A percentile compares a stretch with the other conserved stretches of the same genome.
These are phyloP conservation scores for Gryllus longicercus DNA, from an alignment of 2,888 invertebrate species.

Conservation along the genomic window DNA sequence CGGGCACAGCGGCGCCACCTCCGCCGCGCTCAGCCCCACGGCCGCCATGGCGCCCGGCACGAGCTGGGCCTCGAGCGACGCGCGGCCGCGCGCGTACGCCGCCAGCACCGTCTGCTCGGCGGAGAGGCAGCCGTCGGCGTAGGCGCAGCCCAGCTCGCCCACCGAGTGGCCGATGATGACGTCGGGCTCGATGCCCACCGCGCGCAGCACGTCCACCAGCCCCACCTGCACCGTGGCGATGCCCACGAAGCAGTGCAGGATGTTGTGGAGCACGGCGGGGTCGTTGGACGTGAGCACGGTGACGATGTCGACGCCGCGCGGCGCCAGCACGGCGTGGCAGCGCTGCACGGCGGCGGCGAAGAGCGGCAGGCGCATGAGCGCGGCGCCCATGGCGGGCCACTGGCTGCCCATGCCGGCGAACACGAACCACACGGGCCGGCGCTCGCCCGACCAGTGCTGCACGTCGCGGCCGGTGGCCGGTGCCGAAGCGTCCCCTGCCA, in stretches of 20 bases:
- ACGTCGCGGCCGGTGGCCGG: neutral
- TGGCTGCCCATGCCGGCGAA: constrained; percentile 91
- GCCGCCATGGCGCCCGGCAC: too few relatives aligned
- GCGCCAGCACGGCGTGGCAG: constrained; percentile 59
- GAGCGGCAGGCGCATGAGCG: constrained; percentile 68
- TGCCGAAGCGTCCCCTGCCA: neutral
- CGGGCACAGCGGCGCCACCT: neutral
- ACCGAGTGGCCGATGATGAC: too few relatives aligned
- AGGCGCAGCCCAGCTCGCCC: too few relatives aligned
- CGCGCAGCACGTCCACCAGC: constrained; percentile 60
- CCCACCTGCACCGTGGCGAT: constrained; percentile 64
- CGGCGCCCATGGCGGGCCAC: constrained; percentile 79
- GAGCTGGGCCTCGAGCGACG: too few relatives aligned
- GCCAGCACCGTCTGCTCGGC: too few relatives aligned
- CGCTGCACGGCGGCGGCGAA: constrained; percentile 69
- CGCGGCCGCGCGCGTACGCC: too few relatives aligned
- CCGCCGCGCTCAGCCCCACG: too few relatives aligned
- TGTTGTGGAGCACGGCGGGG: constrained; percentile 61
- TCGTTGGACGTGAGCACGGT: constrained; percentile 60
- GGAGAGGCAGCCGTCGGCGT: too few relatives aligned
- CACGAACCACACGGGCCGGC: constrained; percentile 78
- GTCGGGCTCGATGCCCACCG: constrained; percentile 24
- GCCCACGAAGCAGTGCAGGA: constrained; percentile 67
- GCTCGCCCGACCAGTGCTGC: constrained; percentile 59
- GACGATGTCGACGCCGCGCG: constrained; percentile 62